Base-by-base conservation (phyloP, 2,797 vertebrate genomes). In the Denticeps clupeoides region DNA sequence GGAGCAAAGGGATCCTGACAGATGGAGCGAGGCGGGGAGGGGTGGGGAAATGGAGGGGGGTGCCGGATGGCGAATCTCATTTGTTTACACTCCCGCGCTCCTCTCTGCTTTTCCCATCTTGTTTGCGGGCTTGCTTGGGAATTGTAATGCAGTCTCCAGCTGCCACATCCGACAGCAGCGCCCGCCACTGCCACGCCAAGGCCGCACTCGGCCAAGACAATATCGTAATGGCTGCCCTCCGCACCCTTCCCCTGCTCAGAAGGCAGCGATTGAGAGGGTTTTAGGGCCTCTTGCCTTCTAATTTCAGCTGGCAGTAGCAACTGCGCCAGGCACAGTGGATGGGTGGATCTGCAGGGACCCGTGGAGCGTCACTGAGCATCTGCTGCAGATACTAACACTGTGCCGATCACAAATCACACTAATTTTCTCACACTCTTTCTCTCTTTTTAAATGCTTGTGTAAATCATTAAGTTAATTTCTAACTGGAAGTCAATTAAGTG, bases 171-270 rank as follows among this genome's bases (percentile, higher is more conserved):
- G 28, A 46, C 51, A 41, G 15, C 19, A 2, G 23, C 18, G 3
- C 18, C 8, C 21, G 22, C 32, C 16, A 24, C 22, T 31, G 9
- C 3, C 1, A 2, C 19, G 40, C 18, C 16, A 28, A 47, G 52
- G 44, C 22, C 22, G 58, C 7, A 19, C 3, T 44, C 21, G 28
- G 3, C 27, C 5, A 6, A 35, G 29, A 29, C 31, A 59, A 60
- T 54, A 45, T 56, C 49, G 23, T 53, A 45, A 47, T 50, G 42
- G 40, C 35, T 25, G 38, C 43, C 44, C 50, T 52, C 32, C 7
- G 47, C 28, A 21, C 35, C 18, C 59, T 55, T 49, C 43, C 47
- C 38, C 25, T 43, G 44, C 21, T 32, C 11, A 32, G 40, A 51
- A 25, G 9, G 19, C 12, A 52, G 37, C 38, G 38, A 47, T 24